These are phyloP conservation scores for Zonitis immaculata DNA, from an alignment of 2,888 invertebrate genomes.

Conservation along the genomic window DNA sequence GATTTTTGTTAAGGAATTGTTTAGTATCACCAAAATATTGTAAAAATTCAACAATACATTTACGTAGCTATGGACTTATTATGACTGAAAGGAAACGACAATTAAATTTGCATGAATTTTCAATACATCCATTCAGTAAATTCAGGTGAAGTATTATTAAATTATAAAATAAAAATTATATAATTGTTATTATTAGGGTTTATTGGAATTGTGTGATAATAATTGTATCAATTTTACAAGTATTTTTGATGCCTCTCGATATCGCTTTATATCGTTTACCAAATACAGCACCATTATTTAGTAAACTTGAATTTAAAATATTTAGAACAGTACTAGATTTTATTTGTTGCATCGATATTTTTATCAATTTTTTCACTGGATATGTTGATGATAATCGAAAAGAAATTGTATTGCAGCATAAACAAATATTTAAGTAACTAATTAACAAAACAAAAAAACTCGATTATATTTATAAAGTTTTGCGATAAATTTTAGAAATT, in stretches of 20 bases:
- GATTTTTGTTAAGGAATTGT: background rate
- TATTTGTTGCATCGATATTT: slow-evolving; percentile 19
- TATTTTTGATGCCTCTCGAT: slow-evolving; percentile 29
- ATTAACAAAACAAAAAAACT: slow-evolving; percentile 2
- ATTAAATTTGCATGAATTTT: slow-evolving; percentile 27
- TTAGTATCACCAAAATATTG: slow-evolving; percentile 11
- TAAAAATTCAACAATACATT: slow-evolving; percentile 9
- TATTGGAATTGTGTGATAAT: slow-evolving; percentile 31
- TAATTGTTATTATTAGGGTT: slow-evolving; percentile 31
- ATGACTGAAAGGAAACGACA: slow-evolving; percentile 35
- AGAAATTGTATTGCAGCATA: slow-evolving; percentile 32
- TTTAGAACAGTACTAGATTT: slow-evolving; percentile 12
- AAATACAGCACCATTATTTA: slow-evolving; percentile 8
- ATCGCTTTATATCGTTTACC: slow-evolving; percentile 10
- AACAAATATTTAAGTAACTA: slow-evolving; percentile 28
- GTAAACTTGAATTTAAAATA: background rate
- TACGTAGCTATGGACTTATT: slow-evolving; percentile 37
- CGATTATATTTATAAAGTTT: background rate
- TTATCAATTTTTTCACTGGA: slow-evolving; percentile 32
- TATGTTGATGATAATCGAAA: slow-evolving; percentile 37
- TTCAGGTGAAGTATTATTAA: slow-evolving; percentile 25
- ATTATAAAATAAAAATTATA: too few relatives aligned
- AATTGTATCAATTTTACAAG: slow-evolving; percentile 26
- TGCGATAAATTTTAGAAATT: slow-evolving; percentile 37
- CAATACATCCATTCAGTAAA: slow-evolving; percentile 36